phyloP scores from a whole-genome alignment of 2,888 invertebrate genomes.

The Sturmia bella region DNA sequence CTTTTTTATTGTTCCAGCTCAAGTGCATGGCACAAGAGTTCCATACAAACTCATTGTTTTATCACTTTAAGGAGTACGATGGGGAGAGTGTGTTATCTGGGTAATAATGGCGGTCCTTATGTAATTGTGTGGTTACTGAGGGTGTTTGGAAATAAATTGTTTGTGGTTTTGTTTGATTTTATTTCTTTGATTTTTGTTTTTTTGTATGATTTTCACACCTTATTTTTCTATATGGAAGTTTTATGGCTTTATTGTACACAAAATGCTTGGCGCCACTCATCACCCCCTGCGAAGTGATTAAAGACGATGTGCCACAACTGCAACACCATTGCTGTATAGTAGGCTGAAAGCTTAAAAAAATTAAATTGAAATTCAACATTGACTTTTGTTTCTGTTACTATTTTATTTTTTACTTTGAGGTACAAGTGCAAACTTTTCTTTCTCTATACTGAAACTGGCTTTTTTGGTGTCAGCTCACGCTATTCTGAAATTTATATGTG shows the following conservation, averaged over 20 bases:
- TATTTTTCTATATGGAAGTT: slow-evolving; percentile 54
- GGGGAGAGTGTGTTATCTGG: slow-evolving; percentile 22
- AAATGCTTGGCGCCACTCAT: slow-evolving; percentile 70
- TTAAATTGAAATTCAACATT: background rate
- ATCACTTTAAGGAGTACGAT: slow-evolving; percentile 15
- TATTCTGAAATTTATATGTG: background rate
- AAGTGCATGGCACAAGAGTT: slow-evolving; percentile 44
- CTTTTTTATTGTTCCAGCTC: slow-evolving; percentile 33
- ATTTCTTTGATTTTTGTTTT: slow-evolving; percentile 33
- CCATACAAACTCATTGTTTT: slow-evolving; percentile 12
- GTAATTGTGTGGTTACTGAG: slow-evolving; percentile 54
- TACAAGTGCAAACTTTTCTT: too few relatives aligned
- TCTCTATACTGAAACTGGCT: too few relatives aligned
- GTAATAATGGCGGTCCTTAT: slow-evolving; percentile 59
- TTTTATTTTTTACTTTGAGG: too few relatives aligned
- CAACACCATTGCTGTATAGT: background rate
- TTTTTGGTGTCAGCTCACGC: too few relatives aligned
- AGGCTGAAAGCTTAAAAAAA: background rate
- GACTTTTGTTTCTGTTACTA: too few relatives aligned
- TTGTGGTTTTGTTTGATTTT: slow-evolving; percentile 62
- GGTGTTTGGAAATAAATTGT: slow-evolving; percentile 63
- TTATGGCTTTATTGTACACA: slow-evolving; percentile 60
- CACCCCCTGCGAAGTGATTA: slow-evolving; percentile 64
- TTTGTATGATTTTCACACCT: slow-evolving; percentile 61
- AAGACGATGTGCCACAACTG: slow-evolving; percentile 29